A percentile compares a stretch with the other conserved stretches of the same genome.
phyloP scores from a whole-genome alignment of 2,113 vertebrate species.

The Melanocharis versteri region DNA sequence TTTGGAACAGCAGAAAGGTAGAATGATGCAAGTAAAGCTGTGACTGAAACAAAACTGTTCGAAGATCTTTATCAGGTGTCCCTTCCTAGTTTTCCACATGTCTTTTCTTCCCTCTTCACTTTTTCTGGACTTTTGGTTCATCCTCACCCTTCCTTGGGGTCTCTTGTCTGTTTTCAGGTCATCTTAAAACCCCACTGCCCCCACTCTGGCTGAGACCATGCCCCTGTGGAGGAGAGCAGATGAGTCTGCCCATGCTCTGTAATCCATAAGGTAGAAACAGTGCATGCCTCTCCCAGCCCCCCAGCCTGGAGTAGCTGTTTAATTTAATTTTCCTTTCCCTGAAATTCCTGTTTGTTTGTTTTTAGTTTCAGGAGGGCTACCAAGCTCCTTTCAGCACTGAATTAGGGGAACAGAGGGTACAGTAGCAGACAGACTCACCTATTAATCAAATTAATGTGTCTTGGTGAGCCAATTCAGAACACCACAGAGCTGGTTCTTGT shows the following conservation, averaged over 20 bases:
- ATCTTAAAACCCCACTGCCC: background rate
- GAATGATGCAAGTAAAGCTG: background rate
- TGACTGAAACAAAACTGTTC: background rate
- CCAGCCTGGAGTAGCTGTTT: background rate
- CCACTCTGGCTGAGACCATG: background rate
- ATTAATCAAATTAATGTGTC: slow-evolving; percentile 1
- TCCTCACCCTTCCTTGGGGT: background rate
- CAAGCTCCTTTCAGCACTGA: background rate
- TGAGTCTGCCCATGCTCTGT: background rate
- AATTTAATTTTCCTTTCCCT: background rate
- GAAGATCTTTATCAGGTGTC: background rate
- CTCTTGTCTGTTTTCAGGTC: background rate
- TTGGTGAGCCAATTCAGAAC: background rate
- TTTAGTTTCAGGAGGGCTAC: background rate
- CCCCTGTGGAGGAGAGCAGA: background rate
- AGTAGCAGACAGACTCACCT: background rate
- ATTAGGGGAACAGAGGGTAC: background rate
- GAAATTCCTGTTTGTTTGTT: background rate
- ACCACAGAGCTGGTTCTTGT: background rate
- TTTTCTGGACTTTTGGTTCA: background rate
- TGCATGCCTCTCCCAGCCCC: accelerated
- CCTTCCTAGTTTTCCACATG: background rate
- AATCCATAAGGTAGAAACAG: background rate
- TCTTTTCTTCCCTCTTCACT: background rate
- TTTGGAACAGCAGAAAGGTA: background rate